These are phyloP conservation scores for Enteromius treurensis DNA, from an alignment of 2,797 vertebrate species.

Conservation along the genomic window DNA sequence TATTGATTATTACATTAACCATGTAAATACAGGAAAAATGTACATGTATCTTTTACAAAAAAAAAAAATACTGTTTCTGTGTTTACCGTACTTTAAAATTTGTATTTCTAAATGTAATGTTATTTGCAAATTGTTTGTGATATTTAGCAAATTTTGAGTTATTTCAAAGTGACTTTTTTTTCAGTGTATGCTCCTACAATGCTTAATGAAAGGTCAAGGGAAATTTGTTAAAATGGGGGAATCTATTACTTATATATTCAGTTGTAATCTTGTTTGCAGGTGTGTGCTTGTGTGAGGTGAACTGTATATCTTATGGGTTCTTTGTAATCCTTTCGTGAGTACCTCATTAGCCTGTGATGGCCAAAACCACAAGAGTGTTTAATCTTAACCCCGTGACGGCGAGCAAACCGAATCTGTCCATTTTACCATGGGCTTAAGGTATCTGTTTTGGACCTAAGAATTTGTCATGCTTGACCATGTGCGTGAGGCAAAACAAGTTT, in stretches of 20 bases:
- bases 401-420: conserved; percentile 41
- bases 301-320: conserved; percentile 45
- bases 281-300: conserved; percentile 45
- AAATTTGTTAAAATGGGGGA: not conserved
- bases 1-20: no score
- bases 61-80: not conserved
- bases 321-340: conserved; percentile 57
- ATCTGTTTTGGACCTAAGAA: conserved; percentile 35
- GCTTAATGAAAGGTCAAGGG: not conserved
- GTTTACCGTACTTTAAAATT: not conserved
- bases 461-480: conserved; percentile 6
- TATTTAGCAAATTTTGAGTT: not conserved
- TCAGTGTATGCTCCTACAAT: not conserved
- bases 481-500: conserved; percentile 18
- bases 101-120: not conserved
- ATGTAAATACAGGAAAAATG: not conserved
- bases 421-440: conserved; percentile 32
- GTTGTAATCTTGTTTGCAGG: conserved; percentile 38
- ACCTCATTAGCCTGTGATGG: conserved; percentile 60
- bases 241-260: conserved; percentile 35
- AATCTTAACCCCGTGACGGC: conserved; percentile 61
- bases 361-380: conserved; percentile 56
- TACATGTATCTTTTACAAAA: no score
- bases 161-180: not conserved
- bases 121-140: not conserved